Base-by-base conservation (phyloP, 2,797 vertebrate species). In the Oreortyx pictus region DNA sequence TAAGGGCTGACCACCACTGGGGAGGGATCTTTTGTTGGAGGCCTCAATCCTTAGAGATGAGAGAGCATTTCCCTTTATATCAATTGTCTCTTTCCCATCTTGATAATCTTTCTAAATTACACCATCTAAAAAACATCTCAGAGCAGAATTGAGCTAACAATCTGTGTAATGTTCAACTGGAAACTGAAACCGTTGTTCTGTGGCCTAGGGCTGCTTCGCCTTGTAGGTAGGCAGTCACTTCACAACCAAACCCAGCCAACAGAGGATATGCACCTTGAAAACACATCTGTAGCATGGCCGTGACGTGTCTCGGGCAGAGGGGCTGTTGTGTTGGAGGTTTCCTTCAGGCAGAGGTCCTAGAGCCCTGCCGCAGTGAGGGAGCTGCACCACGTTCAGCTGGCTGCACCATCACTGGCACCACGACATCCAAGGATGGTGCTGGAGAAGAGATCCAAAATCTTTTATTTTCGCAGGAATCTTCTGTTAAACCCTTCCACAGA, bases 401-500 rank as follows among this genome's bases (percentile, higher is more conserved):
- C 31, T 8, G 5, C 39, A 20, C 19, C 11, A 1, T n/a, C 25
- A 1, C 11, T 35, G 49, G 14, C n/a, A 37, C 12, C 11, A 2
- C 2, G 0, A 31, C 65, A 82, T 65, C 68, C 5, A 70, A 54
- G 60, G 29, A 37, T 14, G 49, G 39, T 20, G 37, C 13, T n/a
- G 35, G 19, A 35, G 44, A 85, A 43, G 67, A 62, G 7, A 37
- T 25, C 61, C 9, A 20, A 71, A 84, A 60, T 22, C 1, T 44
- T 91, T 12, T 23, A 23, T 49, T 24, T 41, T 86, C 65, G 29
- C 75, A 5, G 61, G 61, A 29, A 79, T 82, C 54, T 73, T 59
- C 68, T 67, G 15, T 24, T n/a, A 72, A 83, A 83, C 18, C 43
- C n/a, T 85, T 76, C 90, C 88, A 71, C 71, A 88, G 92, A 79